A percentile compares a stretch with the other conserved stretches of the same genome.
Conservation (phyloP, 1,140 invertebrate genomes). For the Drosophila pruinosa region DNA sequence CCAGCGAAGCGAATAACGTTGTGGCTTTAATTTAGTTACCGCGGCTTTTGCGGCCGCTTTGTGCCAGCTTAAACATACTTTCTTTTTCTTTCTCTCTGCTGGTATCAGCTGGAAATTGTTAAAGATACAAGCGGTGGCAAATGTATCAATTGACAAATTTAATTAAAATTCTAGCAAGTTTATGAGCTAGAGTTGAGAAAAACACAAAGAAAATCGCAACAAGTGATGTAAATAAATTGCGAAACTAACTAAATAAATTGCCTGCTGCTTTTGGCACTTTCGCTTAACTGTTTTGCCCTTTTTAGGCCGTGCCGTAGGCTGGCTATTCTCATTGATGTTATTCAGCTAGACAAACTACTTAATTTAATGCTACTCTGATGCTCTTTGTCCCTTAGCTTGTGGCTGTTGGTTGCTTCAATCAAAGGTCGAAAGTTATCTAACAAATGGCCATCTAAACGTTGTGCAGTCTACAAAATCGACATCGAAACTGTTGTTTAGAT, state of each 20-base stretch:
- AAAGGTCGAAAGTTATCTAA: conserved; percentile 66
- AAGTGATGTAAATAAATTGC: neutral
- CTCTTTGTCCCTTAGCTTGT: neutral
- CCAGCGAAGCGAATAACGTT: conserved; percentile 56
- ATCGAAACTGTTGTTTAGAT: conserved; percentile 68
- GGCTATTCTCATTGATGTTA: conserved; percentile 18
- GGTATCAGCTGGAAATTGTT: conserved; percentile 26
- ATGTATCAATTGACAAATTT: conserved; percentile 59
- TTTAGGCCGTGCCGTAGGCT: neutral
- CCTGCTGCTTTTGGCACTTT: conserved; percentile 27
- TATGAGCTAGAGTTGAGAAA: neutral
- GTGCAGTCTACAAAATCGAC: conserved; percentile 25
- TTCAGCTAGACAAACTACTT: conserved; percentile 35
- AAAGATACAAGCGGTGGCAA: conserved; percentile 32
- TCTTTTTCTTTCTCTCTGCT: neutral
- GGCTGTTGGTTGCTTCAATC: conserved; percentile 37
- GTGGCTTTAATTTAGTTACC: conserved; percentile 63
- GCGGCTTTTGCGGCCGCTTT: conserved; percentile 47
- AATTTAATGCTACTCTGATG: conserved; percentile 17
- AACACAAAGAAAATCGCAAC: neutral
- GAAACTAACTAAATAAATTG: conserved; percentile 20
- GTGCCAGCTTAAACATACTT: conserved; percentile 43
- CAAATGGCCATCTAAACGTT: conserved; percentile 69
- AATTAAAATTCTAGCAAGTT: conserved; percentile 52
- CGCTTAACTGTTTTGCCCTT: neutral